phyloP scores from a whole-genome alignment of 2,888 invertebrate species.

The Aethes cnicana region DNA sequence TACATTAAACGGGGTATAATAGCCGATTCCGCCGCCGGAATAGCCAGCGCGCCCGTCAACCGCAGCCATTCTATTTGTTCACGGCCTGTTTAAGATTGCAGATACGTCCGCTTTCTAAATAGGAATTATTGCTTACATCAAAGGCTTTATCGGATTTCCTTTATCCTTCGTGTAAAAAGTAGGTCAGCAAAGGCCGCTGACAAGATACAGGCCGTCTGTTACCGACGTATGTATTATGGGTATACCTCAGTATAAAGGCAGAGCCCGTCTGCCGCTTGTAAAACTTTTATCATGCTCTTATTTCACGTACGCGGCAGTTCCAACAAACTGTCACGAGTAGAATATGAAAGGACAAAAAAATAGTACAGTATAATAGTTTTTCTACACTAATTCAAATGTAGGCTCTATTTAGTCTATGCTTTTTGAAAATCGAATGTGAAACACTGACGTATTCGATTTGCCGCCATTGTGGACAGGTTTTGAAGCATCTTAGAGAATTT shows the following conservation, averaged over 20 bases:
- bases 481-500: no score
- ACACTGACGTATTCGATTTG: no score
- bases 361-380: conserved; percentile 19
- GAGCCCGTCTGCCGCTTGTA: conserved; percentile 24
- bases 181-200: conserved; percentile 30
- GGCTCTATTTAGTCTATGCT: no score
- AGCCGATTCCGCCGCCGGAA: conserved; percentile 7
- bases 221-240: conserved; percentile 25
- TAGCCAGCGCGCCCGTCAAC: conserved; percentile 4
- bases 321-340: conserved; percentile 19
- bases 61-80: conserved; percentile 20
- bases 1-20: conserved; percentile 10
- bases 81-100: conserved; percentile 22
- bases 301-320: conserved; percentile 25
- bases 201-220: conserved; percentile 19
- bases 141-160: conserved; percentile 32
- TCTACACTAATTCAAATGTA: no score
- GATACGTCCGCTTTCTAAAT: conserved; percentile 30
- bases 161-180: conserved; percentile 29
- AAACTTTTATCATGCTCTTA: conserved; percentile 29
- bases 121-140: conserved; percentile 33
- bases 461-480: no score
- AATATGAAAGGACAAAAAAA: neutral
- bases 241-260: conserved; percentile 21
- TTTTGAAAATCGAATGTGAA: no score